Evolutionary conservation across 1,140 invertebrate species (phyloP).

Genomic region (Brachionus asplanchnoidis): DNA sequence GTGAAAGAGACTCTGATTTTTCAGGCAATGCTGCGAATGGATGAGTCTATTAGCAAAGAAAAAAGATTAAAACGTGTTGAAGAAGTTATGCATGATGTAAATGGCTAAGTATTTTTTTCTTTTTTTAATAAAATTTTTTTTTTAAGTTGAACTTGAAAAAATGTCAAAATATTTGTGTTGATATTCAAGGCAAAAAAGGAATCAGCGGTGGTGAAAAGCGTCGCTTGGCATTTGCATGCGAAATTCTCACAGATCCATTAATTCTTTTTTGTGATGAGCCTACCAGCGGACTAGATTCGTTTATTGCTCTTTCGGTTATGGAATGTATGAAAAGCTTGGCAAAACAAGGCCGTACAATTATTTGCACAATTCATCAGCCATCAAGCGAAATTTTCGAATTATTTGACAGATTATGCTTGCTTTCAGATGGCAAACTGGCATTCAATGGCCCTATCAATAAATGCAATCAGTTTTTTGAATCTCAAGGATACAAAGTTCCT

Average conservation of each 20-base stretch:
- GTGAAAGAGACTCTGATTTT: conserved; percentile 61
- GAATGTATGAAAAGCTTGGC: conserved; percentile 66
- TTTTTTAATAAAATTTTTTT: background rate
- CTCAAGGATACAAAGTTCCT: conserved; percentile 58
- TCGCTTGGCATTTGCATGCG: conserved; percentile 86
- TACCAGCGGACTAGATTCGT: conserved; percentile 85
- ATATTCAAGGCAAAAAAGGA: conserved; percentile 66
- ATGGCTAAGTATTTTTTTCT: background rate
- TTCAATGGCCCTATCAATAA: conserved; percentile 76
- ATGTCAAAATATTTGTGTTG: conserved; percentile 59
- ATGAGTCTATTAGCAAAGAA: conserved; percentile 68
- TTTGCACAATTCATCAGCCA: conserved; percentile 92
- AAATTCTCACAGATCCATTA: conserved; percentile 86
- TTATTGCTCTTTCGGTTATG: conserved; percentile 85
- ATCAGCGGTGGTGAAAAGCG: conserved; percentile 93
- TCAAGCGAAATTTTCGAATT: conserved; percentile 87
- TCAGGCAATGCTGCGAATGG: conserved; percentile 71
- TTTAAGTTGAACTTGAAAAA: conserved; percentile 73
- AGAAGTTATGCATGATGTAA: conserved; percentile 80
- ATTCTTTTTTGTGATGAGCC: conserved; percentile 95
- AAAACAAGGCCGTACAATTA: conserved; percentile 77
- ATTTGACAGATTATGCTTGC: conserved; percentile 77
- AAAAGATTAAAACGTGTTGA: conserved; percentile 77
- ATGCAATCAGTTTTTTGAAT: conserved; percentile 72
- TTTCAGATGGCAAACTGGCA: conserved; percentile 84